A percentile compares a stretch with the other conserved stretches of the same genome.
Evolutionary conservation across 2,113 vertebrate species (phyloP).

Genomic region (Corynorhinus townsendii): DNA sequence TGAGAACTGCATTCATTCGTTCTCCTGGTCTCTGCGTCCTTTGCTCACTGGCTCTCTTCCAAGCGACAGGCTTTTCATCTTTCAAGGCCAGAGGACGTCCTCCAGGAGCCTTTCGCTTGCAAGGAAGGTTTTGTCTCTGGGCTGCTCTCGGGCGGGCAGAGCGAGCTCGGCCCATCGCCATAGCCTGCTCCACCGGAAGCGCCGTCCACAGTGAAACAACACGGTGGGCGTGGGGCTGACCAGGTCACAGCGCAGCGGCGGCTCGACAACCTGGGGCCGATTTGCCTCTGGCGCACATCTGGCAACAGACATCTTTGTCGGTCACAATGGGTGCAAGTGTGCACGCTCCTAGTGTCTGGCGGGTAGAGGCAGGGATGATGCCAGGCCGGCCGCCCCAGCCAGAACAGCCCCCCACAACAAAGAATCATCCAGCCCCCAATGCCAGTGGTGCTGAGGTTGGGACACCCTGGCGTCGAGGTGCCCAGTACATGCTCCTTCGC

Average conservation of each 20-base stretch:
- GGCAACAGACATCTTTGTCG: background rate
- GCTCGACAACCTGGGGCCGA: background rate
- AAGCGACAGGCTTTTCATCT: background rate
- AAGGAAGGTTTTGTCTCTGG: background rate
- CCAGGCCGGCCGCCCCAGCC: background rate
- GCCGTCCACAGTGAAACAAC: background rate
- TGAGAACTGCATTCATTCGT: background rate
- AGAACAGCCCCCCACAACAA: background rate
- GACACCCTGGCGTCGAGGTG: background rate
- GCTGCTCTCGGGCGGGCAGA: no score
- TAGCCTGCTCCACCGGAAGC: background rate
- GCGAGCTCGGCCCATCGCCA: no score
- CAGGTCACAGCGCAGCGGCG: background rate
- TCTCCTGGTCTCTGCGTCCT: background rate
- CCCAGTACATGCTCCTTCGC: accelerated
- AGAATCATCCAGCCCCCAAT: background rate
- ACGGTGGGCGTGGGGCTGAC: background rate
- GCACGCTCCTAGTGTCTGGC: accelerated
- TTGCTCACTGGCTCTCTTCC: background rate
- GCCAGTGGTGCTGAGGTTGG: background rate
- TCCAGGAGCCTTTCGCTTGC: background rate
- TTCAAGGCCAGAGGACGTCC: background rate
- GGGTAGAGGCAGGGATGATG: background rate
- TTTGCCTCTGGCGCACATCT: background rate
- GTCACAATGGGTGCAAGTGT: accelerated